Evolutionary conservation across 2,113 vertebrate species (phyloP).

Genomic region (Orycteropus afer): DNA sequence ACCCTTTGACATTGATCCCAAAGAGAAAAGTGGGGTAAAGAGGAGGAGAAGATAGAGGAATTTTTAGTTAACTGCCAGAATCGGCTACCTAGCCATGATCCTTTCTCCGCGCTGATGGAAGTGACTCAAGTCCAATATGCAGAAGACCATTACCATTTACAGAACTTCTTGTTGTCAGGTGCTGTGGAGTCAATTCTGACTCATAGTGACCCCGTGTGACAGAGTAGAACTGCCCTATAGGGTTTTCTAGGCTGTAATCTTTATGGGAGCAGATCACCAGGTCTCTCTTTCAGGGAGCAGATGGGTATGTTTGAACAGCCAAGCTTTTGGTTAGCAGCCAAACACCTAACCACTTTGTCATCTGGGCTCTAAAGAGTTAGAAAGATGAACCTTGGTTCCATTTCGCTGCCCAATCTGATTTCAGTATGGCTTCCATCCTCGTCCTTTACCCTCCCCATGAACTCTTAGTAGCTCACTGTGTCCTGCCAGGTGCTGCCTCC

Average conservation of each 20-base stretch:
- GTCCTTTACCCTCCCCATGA: neutral
- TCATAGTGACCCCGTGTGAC: no score
- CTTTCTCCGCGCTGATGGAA: constrained; percentile 12
- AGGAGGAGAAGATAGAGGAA: neutral
- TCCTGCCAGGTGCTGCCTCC: neutral
- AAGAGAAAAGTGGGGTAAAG: neutral
- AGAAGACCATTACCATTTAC: neutral
- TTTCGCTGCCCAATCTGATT: neutral
- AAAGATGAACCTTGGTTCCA: neutral
- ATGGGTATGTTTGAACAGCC: neutral
- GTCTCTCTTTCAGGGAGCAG: neutral
- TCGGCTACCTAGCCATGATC: neutral
- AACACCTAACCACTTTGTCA: neutral
- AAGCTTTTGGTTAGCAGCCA: neutral
- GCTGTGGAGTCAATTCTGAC: no score
- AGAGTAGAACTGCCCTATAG: no score
- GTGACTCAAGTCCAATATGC: neutral
- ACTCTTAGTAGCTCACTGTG: neutral
- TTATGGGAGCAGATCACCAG: neutral
- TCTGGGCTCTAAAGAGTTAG: neutral
- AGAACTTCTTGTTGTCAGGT: neutral
- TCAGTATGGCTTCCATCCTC: neutral
- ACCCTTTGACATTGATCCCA: constrained; percentile 7
- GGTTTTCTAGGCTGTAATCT: no score
- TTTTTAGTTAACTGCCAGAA: neutral